Evolutionary conservation across 2,888 invertebrate genomes (phyloP).

Genomic region (Drosophila tanythrix): DNA sequence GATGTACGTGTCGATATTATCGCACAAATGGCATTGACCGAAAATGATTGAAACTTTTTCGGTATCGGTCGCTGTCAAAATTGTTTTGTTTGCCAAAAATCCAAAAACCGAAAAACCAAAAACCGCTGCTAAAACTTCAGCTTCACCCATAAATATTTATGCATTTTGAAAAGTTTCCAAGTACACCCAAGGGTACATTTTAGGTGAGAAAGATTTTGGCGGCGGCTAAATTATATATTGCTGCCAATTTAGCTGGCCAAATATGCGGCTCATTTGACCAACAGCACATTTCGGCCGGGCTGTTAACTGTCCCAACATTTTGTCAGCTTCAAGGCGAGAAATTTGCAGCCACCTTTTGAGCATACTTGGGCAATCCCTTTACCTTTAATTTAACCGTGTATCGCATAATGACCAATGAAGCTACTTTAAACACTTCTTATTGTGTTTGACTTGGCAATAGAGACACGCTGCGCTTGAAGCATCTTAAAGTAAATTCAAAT

Average conservation of each 20-base stretch:
- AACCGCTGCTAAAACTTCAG: constrained; percentile 47
- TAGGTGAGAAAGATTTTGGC: constrained; percentile 43
- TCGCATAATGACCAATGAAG: not conserved
- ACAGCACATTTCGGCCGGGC: not conserved
- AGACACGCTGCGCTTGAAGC: not conserved
- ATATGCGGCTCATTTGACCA: constrained; percentile 23
- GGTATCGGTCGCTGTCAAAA: not conserved
- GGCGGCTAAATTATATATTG: constrained; percentile 45
- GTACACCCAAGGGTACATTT: constrained; percentile 72
- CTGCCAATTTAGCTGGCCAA: constrained; percentile 53
- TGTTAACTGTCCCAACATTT: not conserved
- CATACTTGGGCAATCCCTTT: constrained; percentile 5
- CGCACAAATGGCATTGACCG: constrained; percentile 43
- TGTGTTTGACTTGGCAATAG: not conserved
- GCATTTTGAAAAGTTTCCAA: constrained; percentile 73
- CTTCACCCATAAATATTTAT: constrained; percentile 56
- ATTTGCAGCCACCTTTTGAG: not conserved
- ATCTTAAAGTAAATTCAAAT: not conserved
- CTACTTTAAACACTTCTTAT: not conserved
- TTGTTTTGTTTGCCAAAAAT: constrained; percentile 36
- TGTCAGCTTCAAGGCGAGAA: not conserved
- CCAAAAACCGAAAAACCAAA: constrained; percentile 28
- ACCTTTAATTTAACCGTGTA: constrained; percentile 16
- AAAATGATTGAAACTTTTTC: constrained; percentile 74
- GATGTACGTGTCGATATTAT: constrained; percentile 60